phyloP scores from a whole-genome alignment of 2,888 invertebrate species.

The Meganola albula region DNA sequence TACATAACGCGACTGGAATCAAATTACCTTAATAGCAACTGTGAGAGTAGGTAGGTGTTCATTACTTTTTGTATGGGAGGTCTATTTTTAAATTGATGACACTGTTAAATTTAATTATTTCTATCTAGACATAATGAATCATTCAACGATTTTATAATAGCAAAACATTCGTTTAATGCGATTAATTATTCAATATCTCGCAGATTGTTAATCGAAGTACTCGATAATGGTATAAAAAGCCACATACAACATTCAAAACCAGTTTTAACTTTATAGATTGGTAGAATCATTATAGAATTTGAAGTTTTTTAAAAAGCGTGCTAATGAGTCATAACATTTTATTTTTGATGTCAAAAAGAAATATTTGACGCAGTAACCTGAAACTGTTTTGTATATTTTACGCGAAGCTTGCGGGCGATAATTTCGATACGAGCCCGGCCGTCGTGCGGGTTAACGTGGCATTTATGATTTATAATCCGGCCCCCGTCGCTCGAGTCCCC shows the following conservation, averaged over 20 bases:
- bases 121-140: slow-evolving; percentile 37
- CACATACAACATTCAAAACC: slow-evolving; percentile 3
- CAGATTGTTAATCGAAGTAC: slow-evolving; percentile 17
- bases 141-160: slow-evolving; percentile 30
- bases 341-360: slow-evolving; percentile 54
- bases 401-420: slow-evolving; percentile 61
- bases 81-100: slow-evolving; percentile 38
- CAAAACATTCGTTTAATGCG: slow-evolving; percentile 28
- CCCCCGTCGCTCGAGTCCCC: slow-evolving; percentile 61
- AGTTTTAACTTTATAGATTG: slow-evolving; percentile 19
- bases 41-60: slow-evolving; percentile 44
- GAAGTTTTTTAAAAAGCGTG: slow-evolving; percentile 20
- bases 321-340: slow-evolving; percentile 55
- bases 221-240: slow-evolving; percentile 15
- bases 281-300: slow-evolving; percentile 9
- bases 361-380: slow-evolving; percentile 66
- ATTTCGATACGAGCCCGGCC: slow-evolving; percentile 60
- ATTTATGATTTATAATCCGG: slow-evolving; percentile 74
- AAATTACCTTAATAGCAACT: slow-evolving; percentile 34
- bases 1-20: no score
- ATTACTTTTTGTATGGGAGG: slow-evolving; percentile 44
- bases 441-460: slow-evolving; percentile 61
- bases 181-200: slow-evolving; percentile 24
- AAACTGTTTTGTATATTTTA: slow-evolving; percentile 71
- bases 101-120: slow-evolving; percentile 34